Base-by-base conservation (phyloP, 53 echinoderm and acorn worm species). In the Henricia sp. region DNA sequence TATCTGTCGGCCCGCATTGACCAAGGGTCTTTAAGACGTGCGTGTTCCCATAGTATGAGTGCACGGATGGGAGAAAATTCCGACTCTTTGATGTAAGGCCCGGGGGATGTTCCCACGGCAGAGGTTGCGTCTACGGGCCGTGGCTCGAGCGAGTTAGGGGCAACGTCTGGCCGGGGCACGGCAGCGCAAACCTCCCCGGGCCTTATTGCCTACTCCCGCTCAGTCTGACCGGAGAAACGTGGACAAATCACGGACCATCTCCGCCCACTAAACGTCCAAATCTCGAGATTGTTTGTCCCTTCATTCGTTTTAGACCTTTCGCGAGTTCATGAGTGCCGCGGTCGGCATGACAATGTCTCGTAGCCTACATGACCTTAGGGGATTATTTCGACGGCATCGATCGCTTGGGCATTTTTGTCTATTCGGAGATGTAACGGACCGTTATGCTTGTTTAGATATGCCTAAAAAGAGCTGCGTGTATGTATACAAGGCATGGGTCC, bases 21-120 rank as follows among this genome's bases (percentile, higher is more conserved):
- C 60, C 63, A 33, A 48, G 19, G 64, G 80, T 80, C 80, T 80
- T 80, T 48, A 80, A 80, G 80, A 80, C 80, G 80, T 64, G 80
- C 50, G 77, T 77, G 58, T 41, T 60, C 37, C 28, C 44, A 46
- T 40, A 28, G 63, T 20, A 21, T 20, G 80, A 64, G 44, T 34
- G n/a, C n/a, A 59, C 37, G 65, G 37, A 19, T 0, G 58, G n/a
- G 57, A 58, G 16, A 10, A 73, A 54, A 55, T 50, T 42, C 54
- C 14, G 28, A 21, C 43, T 62, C 77, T 80, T 64, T 43, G 62
- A 42, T 62, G 80, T 48, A 62, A 48, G 44, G 80, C 80, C 80
- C 50, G 46, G 30, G 76, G 80, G 62, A 48, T 62, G 64, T 80
- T 80, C 80, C 80, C 80, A 80, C 80, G 80, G 64, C 63, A 48